Evolutionary conservation across 2,888 invertebrate genomes (phyloP).

Genomic region (Autographa pulchrina): DNA sequence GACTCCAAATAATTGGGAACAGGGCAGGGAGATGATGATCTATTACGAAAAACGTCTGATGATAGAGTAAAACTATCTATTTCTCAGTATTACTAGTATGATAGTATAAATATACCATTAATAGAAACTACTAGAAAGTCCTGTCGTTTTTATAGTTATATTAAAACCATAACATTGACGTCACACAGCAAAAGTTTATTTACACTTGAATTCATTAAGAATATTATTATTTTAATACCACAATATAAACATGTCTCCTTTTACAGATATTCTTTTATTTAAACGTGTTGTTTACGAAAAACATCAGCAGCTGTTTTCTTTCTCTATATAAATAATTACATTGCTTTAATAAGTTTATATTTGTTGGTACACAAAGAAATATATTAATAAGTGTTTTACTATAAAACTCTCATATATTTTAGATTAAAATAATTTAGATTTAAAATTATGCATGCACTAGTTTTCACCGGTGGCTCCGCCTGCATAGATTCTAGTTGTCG

Average conservation of each 20-base stretch:
- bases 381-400: neutral
- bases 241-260: neutral
- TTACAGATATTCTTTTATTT: constrained; percentile 10
- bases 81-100: no score
- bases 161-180: no score
- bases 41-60: no score
- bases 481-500: no score
- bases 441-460: no score
- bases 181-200: neutral
- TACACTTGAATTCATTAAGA: neutral
- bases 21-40: no score
- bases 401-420: no score
- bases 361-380: neutral
- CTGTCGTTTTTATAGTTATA: neutral
- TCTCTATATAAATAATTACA: constrained; percentile 21
- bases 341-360: constrained; percentile 8
- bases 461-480: no score
- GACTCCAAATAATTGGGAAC: no score
- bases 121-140: neutral
- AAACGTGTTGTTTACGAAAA: constrained; percentile 5
- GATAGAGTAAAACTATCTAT: no score
- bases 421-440: no score
- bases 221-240: neutral
- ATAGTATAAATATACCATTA: neutral
- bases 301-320: constrained; percentile 17